Conservation (phyloP, 2,113 vertebrate species). For the Siphamia tubifer region DNA sequence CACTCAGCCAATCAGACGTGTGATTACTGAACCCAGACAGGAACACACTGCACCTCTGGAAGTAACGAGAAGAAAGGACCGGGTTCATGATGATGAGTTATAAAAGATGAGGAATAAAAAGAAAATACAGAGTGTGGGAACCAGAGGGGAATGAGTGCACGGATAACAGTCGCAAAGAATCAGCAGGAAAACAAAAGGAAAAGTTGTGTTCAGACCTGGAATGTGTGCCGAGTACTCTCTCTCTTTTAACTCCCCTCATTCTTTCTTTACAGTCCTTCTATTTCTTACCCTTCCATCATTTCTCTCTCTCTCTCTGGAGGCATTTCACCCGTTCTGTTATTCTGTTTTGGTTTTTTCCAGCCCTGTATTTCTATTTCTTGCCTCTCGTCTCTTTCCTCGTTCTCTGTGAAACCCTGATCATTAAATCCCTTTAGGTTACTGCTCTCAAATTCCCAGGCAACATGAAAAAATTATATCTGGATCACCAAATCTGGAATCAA, state of each 20-base stretch:
- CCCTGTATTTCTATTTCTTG: neutral
- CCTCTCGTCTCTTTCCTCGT: no score
- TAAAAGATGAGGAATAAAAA: neutral
- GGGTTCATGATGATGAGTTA: neutral
- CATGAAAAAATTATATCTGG: neutral
- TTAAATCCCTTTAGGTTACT: neutral
- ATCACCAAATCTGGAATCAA: neutral
- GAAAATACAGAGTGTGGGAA: neutral
- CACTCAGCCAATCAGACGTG: neutral
- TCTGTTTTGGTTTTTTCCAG: no score
- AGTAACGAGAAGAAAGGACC: neutral
- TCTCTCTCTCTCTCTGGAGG: neutral
- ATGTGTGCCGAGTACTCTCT: neutral
- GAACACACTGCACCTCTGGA: neutral
- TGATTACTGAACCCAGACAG: neutral
- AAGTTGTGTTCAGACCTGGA: neutral
- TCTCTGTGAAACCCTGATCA: neutral
- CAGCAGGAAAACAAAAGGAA: neutral
- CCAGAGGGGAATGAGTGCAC: no score
- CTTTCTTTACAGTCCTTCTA: neutral
- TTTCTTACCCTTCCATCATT: neutral
- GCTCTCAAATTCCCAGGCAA: neutral
- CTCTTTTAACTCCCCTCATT: neutral
- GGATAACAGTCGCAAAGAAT: no score
- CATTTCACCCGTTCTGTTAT: neutral